Conservation (phyloP, 2,888 invertebrate species). For the Patella pellucida region DNA sequence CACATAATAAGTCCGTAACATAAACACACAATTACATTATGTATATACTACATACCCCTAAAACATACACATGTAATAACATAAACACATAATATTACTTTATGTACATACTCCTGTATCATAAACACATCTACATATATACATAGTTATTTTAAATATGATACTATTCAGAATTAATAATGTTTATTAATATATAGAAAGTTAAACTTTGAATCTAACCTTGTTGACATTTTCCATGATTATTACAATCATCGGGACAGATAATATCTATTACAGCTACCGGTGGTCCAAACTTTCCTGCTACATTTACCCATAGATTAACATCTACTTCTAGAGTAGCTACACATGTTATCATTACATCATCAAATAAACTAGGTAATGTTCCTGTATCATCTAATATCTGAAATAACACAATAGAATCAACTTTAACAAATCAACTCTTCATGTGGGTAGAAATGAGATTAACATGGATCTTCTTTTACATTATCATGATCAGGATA, state of each 20-base stretch:
- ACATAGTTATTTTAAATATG: too few relatives aligned
- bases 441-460: background rate
- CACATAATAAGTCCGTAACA: background rate
- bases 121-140: background rate
- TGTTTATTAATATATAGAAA: too few relatives aligned
- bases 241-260: constrained; percentile 48
- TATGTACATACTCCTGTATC: constrained; percentile 47
- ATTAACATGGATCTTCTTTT: background rate
- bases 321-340: constrained; percentile 39
- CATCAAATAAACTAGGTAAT: constrained; percentile 28
- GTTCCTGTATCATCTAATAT: constrained; percentile 36
- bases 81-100: constrained; percentile 37
- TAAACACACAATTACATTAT: background rate
- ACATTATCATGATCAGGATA: background rate
- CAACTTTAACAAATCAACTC: too few relatives aligned
- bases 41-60: background rate
- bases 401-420: constrained; percentile 29
- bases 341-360: constrained; percentile 39
- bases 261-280: constrained; percentile 31
- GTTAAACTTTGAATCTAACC: constrained; percentile 32
- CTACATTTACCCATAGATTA: constrained; percentile 36
- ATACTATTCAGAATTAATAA: too few relatives aligned
- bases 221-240: constrained; percentile 44
- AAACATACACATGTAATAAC: constrained; percentile 33
- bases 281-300: constrained; percentile 29